These are phyloP conservation scores for Anguilla obscura DNA, from an alignment of 2,797 vertebrate genomes.

Conservation along the genomic window DNA sequence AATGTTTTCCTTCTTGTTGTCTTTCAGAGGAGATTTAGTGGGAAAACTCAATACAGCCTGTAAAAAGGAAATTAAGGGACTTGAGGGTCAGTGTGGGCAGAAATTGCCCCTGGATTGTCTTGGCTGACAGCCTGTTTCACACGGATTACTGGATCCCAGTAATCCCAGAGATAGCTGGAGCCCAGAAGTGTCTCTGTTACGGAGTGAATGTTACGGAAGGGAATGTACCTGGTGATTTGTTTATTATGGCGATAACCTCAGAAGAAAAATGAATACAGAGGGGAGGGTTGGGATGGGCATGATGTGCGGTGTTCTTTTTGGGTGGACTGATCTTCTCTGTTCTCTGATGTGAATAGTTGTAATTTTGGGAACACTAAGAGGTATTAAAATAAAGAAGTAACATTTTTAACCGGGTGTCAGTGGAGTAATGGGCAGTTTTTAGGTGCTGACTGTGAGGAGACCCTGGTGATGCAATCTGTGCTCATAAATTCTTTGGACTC, in stretches of 20 bases:
- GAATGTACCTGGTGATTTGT: background rate
- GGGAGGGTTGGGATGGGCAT: background rate
- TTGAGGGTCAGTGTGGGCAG: slow-evolving; percentile 2
- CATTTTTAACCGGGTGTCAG: slow-evolving; percentile 27
- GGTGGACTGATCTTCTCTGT: background rate
- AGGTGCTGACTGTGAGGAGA: slow-evolving; percentile 51
- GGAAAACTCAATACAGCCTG: slow-evolving; percentile 6
- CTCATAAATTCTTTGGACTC: slow-evolving; percentile 53
- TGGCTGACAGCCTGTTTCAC: background rate
- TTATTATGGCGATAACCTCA: background rate
- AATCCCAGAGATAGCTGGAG: background rate
- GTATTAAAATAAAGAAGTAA: slow-evolving; percentile 18
- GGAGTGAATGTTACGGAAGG: no score
- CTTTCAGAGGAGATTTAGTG: background rate
- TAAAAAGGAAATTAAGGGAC: background rate
- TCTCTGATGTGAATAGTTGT: slow-evolving; percentile 16
- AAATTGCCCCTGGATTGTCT: background rate
- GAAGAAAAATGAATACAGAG: background rate
- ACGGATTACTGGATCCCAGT: background rate
- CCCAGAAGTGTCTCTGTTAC: background rate
- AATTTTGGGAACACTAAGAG: slow-evolving; percentile 29
- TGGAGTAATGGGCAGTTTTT: slow-evolving; percentile 52
- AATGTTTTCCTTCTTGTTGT: background rate
- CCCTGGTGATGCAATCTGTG: slow-evolving; percentile 52
- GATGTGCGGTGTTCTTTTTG: background rate